A percentile compares a stretch with the other conserved stretches of the same genome.
Evolutionary conservation across 2,113 vertebrate species (phyloP).

Genomic region (Malurus melanocephalus): DNA sequence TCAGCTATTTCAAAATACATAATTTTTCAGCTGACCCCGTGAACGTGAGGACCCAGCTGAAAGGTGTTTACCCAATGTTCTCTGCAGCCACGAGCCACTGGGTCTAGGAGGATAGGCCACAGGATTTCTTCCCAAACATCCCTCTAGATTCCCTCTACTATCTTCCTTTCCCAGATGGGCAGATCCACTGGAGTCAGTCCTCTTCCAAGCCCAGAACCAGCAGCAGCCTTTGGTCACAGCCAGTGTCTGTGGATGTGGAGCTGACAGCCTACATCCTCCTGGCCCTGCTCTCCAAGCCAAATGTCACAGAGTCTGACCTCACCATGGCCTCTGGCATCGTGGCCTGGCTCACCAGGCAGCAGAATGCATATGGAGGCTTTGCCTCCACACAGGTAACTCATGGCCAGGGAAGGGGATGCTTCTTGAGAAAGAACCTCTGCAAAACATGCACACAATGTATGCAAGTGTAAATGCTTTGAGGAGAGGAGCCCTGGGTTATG

Average conservation of each 20-base stretch:
- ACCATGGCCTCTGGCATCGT: conserved; percentile 67
- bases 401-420: not conserved
- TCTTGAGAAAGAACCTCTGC: not conserved
- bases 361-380: conserved; percentile 84
- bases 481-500: not conserved
- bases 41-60: not conserved
- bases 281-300: conserved; percentile 64
- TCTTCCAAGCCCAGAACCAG: not conserved
- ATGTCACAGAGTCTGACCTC: conserved; percentile 62
- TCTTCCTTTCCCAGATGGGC: conserved; percentile 31
- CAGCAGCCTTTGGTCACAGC: conserved; percentile 38
- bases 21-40: not conserved
- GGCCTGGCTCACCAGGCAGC: conserved; percentile 80
- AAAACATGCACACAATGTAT: not conserved
- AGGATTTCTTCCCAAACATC: not conserved
- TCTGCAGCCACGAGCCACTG: not conserved
- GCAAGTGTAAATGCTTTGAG: not conserved
- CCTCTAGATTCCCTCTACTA: not conserved
- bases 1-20: not conserved
- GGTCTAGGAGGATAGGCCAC: not conserved
- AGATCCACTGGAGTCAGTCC: conserved; percentile 60
- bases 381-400: conserved; percentile 83
- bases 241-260: conserved; percentile 69
- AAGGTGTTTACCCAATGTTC: not conserved
- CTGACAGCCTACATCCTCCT: conserved; percentile 76